These are phyloP conservation scores for Lamellibrachia luymesi DNA, from an alignment of 1,140 invertebrate species.

Conservation along the genomic window DNA sequence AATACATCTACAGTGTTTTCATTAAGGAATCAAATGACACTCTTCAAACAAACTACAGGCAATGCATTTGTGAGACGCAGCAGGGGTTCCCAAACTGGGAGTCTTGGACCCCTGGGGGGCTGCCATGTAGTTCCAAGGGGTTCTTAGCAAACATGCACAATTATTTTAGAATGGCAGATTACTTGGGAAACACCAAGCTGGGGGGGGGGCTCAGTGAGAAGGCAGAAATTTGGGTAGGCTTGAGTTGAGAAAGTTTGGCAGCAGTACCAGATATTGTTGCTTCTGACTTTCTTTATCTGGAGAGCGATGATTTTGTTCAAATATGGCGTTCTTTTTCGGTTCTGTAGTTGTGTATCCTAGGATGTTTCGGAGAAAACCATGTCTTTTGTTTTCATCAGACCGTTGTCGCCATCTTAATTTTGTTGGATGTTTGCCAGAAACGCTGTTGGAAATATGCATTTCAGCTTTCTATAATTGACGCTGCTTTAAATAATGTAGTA, in stretches of 20 bases:
- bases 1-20: neutral
- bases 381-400: neutral
- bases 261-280: neutral
- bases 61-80: neutral
- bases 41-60: neutral
- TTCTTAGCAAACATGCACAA: neutral
- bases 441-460: neutral
- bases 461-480: neutral
- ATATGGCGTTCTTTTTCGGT: too few species aligned
- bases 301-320: too few species aligned
- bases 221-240: neutral
- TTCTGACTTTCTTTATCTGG: too few species aligned
- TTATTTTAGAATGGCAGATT: neutral
- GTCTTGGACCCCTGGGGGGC: neutral
- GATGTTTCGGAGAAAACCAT: neutral
- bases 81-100: neutral
- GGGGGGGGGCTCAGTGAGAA: too few species aligned
- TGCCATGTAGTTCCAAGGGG: neutral
- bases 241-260: neutral
- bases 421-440: neutral
- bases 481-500: neutral
- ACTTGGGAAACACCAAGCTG: neutral
- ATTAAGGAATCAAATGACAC: neutral
- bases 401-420: neutral
- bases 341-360: neutral